Percentiles rank a stretch among this genome's conserved stretches.
Conservation (phyloP, 1,140 invertebrate genomes). For the Globodera rostochiensis region DNA sequence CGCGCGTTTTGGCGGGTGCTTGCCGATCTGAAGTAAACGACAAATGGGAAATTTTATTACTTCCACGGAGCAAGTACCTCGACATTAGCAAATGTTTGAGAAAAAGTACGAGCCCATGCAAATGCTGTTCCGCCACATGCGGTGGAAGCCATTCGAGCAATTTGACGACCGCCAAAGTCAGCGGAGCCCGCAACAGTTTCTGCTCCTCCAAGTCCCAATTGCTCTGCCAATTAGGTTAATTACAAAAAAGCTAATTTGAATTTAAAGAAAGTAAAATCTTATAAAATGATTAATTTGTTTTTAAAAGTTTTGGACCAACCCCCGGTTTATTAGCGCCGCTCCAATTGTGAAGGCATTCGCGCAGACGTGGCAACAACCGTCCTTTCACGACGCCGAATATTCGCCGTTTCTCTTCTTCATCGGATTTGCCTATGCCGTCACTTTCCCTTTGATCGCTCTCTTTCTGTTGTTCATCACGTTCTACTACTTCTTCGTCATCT, state of each 20-base stretch:
- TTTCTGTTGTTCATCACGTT: constrained; percentile 30
- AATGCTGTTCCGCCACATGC: constrained; percentile 75
- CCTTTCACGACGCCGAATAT: constrained; percentile 42
- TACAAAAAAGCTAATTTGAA: not conserved
- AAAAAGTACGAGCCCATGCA: constrained; percentile 69
- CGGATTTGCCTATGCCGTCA: constrained; percentile 23
- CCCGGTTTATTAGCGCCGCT: not conserved
- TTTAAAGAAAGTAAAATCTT: no score
- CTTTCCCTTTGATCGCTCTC: constrained; percentile 31
- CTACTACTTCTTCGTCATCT: not conserved
- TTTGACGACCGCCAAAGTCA: constrained; percentile 88
- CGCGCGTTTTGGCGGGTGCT: constrained; percentile 82
- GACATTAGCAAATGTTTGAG: constrained; percentile 4
- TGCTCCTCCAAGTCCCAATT: constrained; percentile 74
- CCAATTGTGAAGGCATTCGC: constrained; percentile 47
- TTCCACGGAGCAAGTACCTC: not conserved
- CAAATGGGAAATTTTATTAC: not conserved
- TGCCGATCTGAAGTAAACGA: constrained; percentile 73
- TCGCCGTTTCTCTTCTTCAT: constrained; percentile 8
- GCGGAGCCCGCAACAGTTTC: constrained; percentile 84
- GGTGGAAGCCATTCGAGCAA: constrained; percentile 82
- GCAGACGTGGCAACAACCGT: constrained; percentile 50
- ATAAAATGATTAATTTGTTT: no score
- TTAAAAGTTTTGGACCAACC: not conserved
- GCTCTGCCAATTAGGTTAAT: not conserved